phyloP scores from a whole-genome alignment of 2,888 invertebrate species.

The Eupeodes latifasciatus region DNA sequence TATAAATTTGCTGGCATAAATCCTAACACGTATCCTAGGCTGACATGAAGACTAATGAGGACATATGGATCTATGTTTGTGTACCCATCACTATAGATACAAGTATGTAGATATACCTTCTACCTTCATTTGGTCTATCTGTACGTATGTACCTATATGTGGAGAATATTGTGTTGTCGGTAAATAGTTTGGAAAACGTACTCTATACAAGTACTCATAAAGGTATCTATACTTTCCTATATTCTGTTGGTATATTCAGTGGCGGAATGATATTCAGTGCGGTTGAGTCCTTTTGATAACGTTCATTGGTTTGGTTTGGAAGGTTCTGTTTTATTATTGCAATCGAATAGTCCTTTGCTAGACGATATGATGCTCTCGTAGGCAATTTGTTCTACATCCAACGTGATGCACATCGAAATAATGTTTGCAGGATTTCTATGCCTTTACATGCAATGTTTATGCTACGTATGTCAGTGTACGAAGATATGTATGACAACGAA shows the following conservation, averaged over 20 bases:
- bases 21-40: constrained; percentile 68
- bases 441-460: neutral
- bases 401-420: constrained; percentile 66
- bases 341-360: constrained; percentile 30
- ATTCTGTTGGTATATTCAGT: constrained; percentile 1
- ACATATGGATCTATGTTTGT: constrained; percentile 62
- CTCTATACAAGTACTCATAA: constrained; percentile 12
- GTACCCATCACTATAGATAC: neutral
- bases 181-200: neutral
- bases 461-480: neutral
- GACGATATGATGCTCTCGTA: constrained; percentile 12
- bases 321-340: constrained; percentile 44
- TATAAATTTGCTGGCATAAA: constrained; percentile 63
- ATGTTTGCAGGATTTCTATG: constrained; percentile 33
- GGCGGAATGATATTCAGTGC: neutral
- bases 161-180: constrained; percentile 25
- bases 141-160: no score
- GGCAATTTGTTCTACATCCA: constrained; percentile 70
- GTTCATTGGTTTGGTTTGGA: neutral
- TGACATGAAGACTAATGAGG: constrained; percentile 74
- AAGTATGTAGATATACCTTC: neutral
- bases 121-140: constrained; percentile 15
- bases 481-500: neutral
- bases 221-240: neutral
- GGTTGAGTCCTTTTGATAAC: constrained; percentile 2